A percentile compares a stretch with the other conserved stretches of the same genome.
phyloP scores from a whole-genome alignment of 2,113 vertebrate genomes.

The Synodontis membranacea region DNA sequence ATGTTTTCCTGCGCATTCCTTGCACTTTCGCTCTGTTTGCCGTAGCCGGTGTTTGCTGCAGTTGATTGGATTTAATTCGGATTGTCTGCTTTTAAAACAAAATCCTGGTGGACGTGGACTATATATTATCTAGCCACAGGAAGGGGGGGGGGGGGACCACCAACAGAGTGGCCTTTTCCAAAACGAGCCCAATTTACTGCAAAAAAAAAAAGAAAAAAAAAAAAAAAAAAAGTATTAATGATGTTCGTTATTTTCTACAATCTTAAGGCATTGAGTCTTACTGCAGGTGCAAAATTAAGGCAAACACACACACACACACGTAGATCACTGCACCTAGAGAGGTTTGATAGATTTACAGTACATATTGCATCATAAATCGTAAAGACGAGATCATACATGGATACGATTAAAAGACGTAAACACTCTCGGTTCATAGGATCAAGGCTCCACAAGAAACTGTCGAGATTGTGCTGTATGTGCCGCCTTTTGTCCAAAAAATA shows the following conservation, averaged over 20 bases:
- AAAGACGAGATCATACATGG: background rate
- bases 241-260: background rate
- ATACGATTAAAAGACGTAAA: background rate
- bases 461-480: background rate
- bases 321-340: background rate
- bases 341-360: background rate
- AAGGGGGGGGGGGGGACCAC: too few relatives aligned
- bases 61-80: background rate
- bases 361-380: background rate
- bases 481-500: background rate
- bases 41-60: background rate
- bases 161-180: background rate
- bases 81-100: background rate
- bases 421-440: background rate
- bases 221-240: too few relatives aligned
- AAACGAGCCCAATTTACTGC: background rate
- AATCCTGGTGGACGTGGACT: background rate
- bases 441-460: background rate
- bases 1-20: background rate
- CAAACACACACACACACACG: background rate
- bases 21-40: background rate
- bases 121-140: too few relatives aligned
- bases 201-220: background rate
- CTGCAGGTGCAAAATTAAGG: too few relatives aligned
- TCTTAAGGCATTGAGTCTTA: too few relatives aligned